These are phyloP conservation scores for Aphelenchoides besseyi DNA, from an alignment of 1,140 invertebrate species.

Conservation along the genomic window DNA sequence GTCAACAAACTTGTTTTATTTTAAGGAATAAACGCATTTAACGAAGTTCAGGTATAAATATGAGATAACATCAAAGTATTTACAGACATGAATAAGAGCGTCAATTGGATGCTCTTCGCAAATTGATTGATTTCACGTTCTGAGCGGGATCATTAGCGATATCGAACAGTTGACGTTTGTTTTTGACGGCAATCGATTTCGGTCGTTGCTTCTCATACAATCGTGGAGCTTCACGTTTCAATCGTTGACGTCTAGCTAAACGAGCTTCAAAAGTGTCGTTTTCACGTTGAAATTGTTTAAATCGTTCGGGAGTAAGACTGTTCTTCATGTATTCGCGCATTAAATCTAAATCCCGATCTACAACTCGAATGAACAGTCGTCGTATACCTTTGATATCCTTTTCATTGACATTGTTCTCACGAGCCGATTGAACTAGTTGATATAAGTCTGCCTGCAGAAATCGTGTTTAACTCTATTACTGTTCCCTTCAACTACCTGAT, in stretches of 20 bases:
- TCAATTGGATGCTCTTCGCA: not conserved
- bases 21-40: not conserved
- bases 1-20: not conserved
- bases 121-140: not conserved
- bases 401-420: not conserved
- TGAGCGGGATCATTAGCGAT: not conserved
- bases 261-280: not conserved
- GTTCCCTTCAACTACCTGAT: slow-evolving; percentile 4
- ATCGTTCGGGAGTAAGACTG: not conserved
- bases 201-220: not conserved
- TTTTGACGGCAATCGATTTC: not conserved
- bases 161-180: not conserved
- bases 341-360: no score
- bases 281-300: not conserved
- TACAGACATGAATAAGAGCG: not conserved
- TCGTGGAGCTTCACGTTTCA: not conserved
- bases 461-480: not conserved
- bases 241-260: not conserved
- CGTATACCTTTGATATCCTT: not conserved
- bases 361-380: no score
- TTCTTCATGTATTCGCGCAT: not conserved
- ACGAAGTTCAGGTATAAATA: not conserved
- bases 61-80: not conserved
- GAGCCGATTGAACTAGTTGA: not conserved
- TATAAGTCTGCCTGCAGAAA: slow-evolving; percentile 5